phyloP scores from a whole-genome alignment of 2,797 vertebrate species.

The Lepilemur ruficaudatus region DNA sequence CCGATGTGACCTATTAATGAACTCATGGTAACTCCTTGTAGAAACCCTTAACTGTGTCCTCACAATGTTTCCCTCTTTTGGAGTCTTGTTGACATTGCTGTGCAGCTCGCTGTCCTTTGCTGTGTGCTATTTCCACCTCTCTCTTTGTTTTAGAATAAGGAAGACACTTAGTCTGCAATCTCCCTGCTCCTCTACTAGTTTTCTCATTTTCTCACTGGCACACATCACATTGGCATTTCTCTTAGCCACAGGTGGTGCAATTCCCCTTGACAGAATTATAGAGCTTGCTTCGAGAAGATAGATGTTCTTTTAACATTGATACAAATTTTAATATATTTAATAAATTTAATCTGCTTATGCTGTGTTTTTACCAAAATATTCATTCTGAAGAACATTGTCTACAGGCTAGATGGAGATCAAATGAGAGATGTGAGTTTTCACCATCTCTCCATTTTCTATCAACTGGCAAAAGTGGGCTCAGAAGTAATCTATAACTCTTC shows the following conservation, averaged over 20 bases:
- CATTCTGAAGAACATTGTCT: neutral
- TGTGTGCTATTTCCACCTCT: neutral
- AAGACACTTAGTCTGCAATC: neutral
- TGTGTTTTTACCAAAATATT: neutral
- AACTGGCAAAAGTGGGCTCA: neutral
- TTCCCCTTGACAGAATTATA: neutral
- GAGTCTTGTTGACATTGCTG: neutral
- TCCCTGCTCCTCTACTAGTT: neutral
- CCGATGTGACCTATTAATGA: neutral
- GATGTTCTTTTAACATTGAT: neutral
- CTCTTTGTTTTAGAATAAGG: neutral
- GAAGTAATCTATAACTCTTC: neutral
- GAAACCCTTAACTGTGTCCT: neutral
- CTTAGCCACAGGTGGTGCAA: neutral
- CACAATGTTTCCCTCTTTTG: neutral
- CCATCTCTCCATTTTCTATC: neutral
- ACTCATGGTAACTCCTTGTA: neutral
- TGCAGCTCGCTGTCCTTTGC: neutral
- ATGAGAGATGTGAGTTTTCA: neutral
- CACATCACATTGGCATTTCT: neutral
- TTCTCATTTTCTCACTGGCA: neutral
- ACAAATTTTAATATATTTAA: neutral
- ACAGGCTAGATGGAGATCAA: neutral
- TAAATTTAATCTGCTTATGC: neutral
- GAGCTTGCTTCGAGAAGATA: neutral